Evolutionary conservation across 2,797 vertebrate genomes (phyloP), one percentile per base, ranked within the genome.

Genomic region (Pantherophis alleghaniensis): DNA sequence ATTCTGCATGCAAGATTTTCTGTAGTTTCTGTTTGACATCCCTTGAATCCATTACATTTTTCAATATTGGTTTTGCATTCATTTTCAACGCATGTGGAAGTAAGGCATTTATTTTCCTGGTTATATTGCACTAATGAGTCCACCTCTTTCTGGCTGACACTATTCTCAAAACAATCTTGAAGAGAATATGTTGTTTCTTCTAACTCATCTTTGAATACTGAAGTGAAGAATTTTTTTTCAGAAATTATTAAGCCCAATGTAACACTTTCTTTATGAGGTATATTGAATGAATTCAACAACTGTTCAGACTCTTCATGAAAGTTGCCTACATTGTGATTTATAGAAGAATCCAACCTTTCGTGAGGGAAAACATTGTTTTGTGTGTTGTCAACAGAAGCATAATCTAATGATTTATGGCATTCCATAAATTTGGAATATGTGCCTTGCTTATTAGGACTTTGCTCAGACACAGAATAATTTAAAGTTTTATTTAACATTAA

Each of bases 251-350:
- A 92, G 91, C 66, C 87, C 69, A 16, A 51, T 53, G 86, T 26
- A 53, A 37, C 2, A 93, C 56, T 92, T 94, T 91, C 91, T 66
- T 95, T 94, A 83, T 86, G 86, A 93, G 9, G 56, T 79, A 1
- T 88, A 63, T 94, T 92, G 96, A 16, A 55, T 87, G 93, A 94
- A 94, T 93, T 53, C 93, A 94, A 74, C 92, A 7, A 87, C 42
- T 92, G 89, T 93, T 96, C 91, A 60, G 93, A 89, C 13, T 93
- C 61, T 47, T 24, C 94, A 60, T n/a, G 1, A 92, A 6, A 0
- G 0, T 28, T 90, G 13, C 87, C 92, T 94, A 24, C 47, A 88
- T 91, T 92, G 63, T 63, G 83, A 92, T 88, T 89, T 87, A 95
- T 89, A 93, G 94, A 92, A 89, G 83, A 93, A 91, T 74, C 47